phyloP scores from a whole-genome alignment of 2,113 vertebrate species.

The Pseudorectes ferrugineus region DNA sequence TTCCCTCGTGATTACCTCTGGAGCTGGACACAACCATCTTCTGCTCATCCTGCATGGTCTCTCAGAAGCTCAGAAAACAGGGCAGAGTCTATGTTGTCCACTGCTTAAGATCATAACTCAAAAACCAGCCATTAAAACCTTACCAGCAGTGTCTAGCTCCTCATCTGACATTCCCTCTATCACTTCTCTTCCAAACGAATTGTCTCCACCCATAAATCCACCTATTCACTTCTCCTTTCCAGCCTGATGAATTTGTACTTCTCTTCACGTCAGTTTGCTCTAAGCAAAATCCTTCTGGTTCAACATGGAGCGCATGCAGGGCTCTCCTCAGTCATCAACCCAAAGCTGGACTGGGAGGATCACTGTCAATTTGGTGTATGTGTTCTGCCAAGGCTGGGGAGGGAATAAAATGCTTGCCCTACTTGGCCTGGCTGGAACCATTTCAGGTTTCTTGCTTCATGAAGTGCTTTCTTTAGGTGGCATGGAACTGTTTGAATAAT shows the following conservation, averaged over 20 bases:
- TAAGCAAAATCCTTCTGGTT: neutral
- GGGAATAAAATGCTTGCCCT: neutral
- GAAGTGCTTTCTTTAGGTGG: neutral
- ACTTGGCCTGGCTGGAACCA: neutral
- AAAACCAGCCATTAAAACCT: neutral
- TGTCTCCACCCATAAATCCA: neutral
- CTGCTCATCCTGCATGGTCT: neutral
- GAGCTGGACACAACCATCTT: neutral
- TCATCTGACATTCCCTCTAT: neutral
- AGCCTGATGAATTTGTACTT: rapidly evolving
- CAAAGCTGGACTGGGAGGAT: too few species aligned
- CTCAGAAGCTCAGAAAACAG: neutral
- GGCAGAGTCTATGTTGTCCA: neutral
- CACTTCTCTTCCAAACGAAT: neutral
- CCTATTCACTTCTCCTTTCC: neutral
- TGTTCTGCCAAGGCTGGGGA: rapidly evolving
- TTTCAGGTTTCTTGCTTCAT: neutral
- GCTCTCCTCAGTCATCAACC: neutral
- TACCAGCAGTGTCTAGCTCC: neutral
- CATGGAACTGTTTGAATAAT: neutral
- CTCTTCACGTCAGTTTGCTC: rapidly evolving
- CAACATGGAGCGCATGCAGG: rapidly evolving
- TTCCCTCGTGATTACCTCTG: neutral
- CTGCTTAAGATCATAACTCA: neutral
- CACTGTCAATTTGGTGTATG: neutral